Percentiles rank a stretch among this genome's conserved stretches.
These are phyloP conservation scores for Cranoglanis bouderius DNA, from an alignment of 2,113 vertebrate species.

Conservation along the genomic window DNA sequence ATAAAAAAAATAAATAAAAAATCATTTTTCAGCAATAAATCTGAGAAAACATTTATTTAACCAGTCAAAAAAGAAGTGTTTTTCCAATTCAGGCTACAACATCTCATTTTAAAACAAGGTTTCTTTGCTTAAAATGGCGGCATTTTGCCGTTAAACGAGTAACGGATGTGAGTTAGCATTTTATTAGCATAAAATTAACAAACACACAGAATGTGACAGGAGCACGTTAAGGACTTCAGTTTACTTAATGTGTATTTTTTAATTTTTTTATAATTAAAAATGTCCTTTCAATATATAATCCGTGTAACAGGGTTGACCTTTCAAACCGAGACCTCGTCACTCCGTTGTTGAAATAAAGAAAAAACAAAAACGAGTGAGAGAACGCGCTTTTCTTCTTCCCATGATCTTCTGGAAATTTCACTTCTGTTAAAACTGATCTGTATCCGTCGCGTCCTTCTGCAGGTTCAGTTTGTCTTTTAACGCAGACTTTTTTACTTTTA, in stretches of 20 bases:
- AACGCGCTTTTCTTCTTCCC: not conserved
- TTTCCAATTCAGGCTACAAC: not conserved
- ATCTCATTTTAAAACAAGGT: no score
- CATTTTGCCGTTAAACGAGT: not conserved
- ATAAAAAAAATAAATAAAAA: no score
- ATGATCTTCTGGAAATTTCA: not conserved
- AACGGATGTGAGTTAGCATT: no score
- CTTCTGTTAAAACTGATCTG: not conserved
- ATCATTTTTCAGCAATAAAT: not conserved
- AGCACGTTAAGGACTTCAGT: not conserved
- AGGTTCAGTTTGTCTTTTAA: not conserved
- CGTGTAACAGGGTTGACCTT: not conserved
- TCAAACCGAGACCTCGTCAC: not conserved
- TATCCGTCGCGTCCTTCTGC: not conserved
- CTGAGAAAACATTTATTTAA: not conserved
- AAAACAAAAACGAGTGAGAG: not conserved
- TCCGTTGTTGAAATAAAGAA: not conserved
- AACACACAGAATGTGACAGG: not conserved
- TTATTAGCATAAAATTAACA: not conserved
- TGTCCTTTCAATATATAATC: not conserved
- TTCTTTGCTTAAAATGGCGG: no score
- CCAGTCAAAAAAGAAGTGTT: no score
- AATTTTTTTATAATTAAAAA: not conserved
- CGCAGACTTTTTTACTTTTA: not conserved
- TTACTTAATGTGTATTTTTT: no score